These are phyloP conservation scores for Pogona vitticeps DNA, from an alignment of 2,113 vertebrate species.

Conservation along the genomic window DNA sequence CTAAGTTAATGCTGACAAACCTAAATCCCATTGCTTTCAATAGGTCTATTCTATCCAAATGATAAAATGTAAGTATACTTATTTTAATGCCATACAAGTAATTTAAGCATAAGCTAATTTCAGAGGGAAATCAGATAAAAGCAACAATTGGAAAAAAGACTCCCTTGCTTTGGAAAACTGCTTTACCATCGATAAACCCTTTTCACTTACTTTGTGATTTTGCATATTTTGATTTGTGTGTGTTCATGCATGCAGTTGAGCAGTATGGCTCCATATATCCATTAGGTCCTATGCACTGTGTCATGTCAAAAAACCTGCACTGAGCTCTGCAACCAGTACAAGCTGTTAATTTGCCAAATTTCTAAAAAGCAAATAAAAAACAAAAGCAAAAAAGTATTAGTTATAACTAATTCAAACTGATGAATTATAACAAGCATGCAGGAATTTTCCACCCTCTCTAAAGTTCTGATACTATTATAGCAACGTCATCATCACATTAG, in stretches of 20 bases:
- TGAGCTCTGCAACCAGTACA: constrained; percentile 92
- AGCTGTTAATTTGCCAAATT: constrained; percentile 90
- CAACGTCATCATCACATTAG: background rate
- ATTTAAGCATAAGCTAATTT: background rate
- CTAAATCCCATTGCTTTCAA: background rate
- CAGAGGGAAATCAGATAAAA: background rate
- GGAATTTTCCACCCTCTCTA: constrained; percentile 22
- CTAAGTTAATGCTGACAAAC: background rate
- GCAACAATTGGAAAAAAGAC: constrained; percentile 5
- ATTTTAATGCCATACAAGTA: background rate
- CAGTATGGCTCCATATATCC: constrained; percentile 94
- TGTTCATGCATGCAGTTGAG: constrained; percentile 92
- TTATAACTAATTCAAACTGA: constrained; percentile 51
- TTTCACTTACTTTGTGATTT: constrained; percentile 81
- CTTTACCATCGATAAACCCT: constrained; percentile 52
- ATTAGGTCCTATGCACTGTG: constrained; percentile 88
- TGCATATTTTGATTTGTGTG: constrained; percentile 88
- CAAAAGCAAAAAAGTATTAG: constrained; percentile 68
- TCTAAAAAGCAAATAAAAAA: constrained; percentile 78
- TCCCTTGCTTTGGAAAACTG: background rate
- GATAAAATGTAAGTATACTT: background rate
- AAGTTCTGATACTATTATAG: background rate
- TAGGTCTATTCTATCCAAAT: background rate
- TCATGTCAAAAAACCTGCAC: constrained; percentile 94
- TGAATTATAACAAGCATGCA: constrained; percentile 12